Percentiles rank a stretch among this genome's conserved stretches.
These are phyloP conservation scores for Ectemnius cavifrons DNA, from an alignment of 2,888 invertebrate species.

Conservation along the genomic window DNA sequence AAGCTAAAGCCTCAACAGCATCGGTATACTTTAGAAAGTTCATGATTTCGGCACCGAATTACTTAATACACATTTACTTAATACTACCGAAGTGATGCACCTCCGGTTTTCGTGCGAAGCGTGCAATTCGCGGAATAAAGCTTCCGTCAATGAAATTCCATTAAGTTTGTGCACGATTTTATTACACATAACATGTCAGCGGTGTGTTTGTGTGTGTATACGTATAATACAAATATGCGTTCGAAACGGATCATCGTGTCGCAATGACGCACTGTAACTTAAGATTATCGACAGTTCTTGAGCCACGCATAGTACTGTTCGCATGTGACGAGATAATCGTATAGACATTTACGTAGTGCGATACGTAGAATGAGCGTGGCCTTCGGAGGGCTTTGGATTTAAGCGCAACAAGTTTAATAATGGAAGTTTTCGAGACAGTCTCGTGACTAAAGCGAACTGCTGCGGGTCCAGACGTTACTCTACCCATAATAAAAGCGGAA, in stretches of 20 bases:
- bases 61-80: slow-evolving; percentile 31
- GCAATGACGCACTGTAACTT: neutral
- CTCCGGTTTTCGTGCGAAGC: neutral
- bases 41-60: slow-evolving; percentile 21
- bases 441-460: neutral
- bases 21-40: slow-evolving; percentile 27
- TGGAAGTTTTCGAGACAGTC: neutral
- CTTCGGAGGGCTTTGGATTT: too few species aligned
- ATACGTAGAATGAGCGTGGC: too few species aligned
- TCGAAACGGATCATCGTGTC: too few species aligned
- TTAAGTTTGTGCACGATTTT: slow-evolving; percentile 4
- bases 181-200: neutral
- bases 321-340: too few species aligned
- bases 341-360: too few species aligned
- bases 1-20: slow-evolving; percentile 47
- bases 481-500: too few species aligned
- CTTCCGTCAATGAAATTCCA: slow-evolving; percentile 1
- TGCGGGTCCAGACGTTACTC: neutral
- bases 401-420: too few species aligned
- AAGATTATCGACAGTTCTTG: neutral
- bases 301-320: neutral
- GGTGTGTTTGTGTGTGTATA: too few species aligned
- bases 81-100: slow-evolving; percentile 31
- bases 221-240: too few species aligned
- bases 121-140: neutral